phyloP scores from a whole-genome alignment of 2,113 vertebrate species.

The Hoplias malabaricus region DNA sequence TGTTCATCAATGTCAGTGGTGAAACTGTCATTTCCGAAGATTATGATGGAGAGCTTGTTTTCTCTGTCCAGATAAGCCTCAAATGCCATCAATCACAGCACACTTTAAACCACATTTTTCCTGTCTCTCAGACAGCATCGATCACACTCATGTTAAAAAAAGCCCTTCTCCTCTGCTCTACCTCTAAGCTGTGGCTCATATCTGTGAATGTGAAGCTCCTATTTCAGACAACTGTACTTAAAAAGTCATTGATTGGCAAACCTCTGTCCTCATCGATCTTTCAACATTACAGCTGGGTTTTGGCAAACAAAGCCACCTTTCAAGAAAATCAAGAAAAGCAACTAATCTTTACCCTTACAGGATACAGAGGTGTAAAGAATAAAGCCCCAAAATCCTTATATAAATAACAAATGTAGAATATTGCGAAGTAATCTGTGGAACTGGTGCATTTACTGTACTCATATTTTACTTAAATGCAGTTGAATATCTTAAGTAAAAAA shows the following conservation, averaged over 20 bases:
- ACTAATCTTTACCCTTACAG: background rate
- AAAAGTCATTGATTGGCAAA: conserved; percentile 36
- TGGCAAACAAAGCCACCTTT: background rate
- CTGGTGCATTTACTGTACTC: background rate
- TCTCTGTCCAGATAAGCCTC: conserved; percentile 29
- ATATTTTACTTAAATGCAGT: background rate
- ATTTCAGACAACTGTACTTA: conserved; percentile 1
- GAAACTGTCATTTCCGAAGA: conserved; percentile 25
- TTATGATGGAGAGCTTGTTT: conserved; percentile 29
- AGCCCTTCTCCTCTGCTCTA: background rate
- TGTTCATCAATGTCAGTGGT: background rate
- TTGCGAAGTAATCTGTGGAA: background rate
- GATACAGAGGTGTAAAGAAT: background rate
- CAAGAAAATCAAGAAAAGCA: background rate
- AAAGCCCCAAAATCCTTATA: background rate
- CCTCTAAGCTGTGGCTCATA: conserved; percentile 61
- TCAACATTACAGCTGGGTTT: background rate
- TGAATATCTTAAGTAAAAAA: too few species aligned
- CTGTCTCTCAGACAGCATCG: conserved; percentile 24
- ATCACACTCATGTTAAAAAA: conserved; percentile 14
- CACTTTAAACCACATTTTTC: conserved; percentile 38
- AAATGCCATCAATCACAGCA: conserved; percentile 39
- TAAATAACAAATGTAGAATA: background rate
- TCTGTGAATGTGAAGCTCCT: conserved; percentile 54
- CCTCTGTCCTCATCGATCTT: conserved; percentile 21